Conservation (phyloP, 2,797 vertebrate species). For the Diceros bicornis region DNA sequence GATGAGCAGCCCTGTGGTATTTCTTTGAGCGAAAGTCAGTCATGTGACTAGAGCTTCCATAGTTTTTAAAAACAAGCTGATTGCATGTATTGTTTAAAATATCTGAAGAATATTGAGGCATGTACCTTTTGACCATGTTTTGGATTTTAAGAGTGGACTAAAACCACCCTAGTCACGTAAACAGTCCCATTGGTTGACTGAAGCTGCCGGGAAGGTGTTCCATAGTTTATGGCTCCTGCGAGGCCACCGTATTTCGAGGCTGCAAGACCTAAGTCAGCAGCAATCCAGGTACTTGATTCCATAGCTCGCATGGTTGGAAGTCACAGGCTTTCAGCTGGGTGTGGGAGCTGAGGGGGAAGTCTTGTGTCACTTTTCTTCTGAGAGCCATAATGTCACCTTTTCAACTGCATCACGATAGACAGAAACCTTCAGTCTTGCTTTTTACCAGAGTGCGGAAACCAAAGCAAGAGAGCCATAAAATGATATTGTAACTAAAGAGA, state of each 20-base stretch:
- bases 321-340: not conserved
- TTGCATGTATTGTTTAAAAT: slow-evolving; percentile 4
- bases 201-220: not conserved
- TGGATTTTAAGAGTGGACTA: slow-evolving; percentile 43
- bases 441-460: not conserved
- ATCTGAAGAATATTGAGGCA: slow-evolving; percentile 40
- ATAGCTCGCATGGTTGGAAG: not conserved
- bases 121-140: not conserved
- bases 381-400: not conserved
- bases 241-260: not conserved
- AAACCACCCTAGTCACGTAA: not conserved
- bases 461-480: slow-evolving; percentile 19
- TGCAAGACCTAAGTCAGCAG: not conserved
- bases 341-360: not conserved
- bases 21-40: slow-evolving; percentile 23
- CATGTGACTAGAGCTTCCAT: not conserved
- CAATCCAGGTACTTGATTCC: not conserved
- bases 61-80: not conserved
- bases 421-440: not conserved
- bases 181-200: not conserved
- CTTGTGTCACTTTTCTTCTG: not conserved
- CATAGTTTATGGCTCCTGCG: not conserved
- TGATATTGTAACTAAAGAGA: not conserved
- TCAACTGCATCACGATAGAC: not conserved
- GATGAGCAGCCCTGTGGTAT: not conserved